Percentiles rank a stretch among this genome's conserved stretches.
Conservation (phyloP, 2,888 invertebrate species). For the Acanthoscelides obtectus region DNA sequence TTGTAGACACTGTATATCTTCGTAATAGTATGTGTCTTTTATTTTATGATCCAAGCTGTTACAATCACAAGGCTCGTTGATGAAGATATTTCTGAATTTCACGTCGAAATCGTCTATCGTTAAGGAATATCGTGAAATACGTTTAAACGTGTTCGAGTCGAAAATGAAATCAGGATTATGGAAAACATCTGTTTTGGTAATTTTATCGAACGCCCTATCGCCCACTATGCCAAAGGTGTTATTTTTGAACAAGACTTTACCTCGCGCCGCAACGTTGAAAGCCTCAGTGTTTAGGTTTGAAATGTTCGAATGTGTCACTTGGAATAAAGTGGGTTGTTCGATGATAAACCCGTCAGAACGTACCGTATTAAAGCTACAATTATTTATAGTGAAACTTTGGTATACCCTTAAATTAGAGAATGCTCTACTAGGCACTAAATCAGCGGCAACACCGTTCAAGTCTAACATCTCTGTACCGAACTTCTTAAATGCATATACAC, state of each 20-base stretch:
- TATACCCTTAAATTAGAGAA: constrained; percentile 70
- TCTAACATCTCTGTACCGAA: constrained; percentile 64
- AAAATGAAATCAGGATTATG: constrained; percentile 52
- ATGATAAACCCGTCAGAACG: constrained; percentile 68
- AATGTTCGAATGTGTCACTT: constrained; percentile 57
- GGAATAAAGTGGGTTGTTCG: constrained; percentile 57
- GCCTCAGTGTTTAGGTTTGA: constrained; percentile 60
- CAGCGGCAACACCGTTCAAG: constrained; percentile 58
- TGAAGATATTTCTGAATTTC: constrained; percentile 55
- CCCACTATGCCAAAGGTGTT: constrained; percentile 57
- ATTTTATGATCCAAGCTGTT: constrained; percentile 29
- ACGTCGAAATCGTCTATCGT: constrained; percentile 55
- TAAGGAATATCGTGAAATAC: constrained; percentile 55
- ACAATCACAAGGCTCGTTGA: constrained; percentile 60
- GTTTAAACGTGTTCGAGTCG: constrained; percentile 59
- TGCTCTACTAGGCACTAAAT: constrained; percentile 62
- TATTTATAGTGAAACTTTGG: constrained; percentile 61
- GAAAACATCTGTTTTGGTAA: constrained; percentile 50
- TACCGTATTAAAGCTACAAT: constrained; percentile 59
- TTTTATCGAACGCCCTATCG: constrained; percentile 60
- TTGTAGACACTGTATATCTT: constrained; percentile 38
- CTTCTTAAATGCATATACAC: constrained; percentile 74
- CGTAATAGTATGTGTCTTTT: constrained; percentile 28
- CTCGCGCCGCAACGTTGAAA: constrained; percentile 58
- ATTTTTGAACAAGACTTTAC: constrained; percentile 62